Conservation (phyloP, 2,888 invertebrate species). For the Tiliacea citrago region DNA sequence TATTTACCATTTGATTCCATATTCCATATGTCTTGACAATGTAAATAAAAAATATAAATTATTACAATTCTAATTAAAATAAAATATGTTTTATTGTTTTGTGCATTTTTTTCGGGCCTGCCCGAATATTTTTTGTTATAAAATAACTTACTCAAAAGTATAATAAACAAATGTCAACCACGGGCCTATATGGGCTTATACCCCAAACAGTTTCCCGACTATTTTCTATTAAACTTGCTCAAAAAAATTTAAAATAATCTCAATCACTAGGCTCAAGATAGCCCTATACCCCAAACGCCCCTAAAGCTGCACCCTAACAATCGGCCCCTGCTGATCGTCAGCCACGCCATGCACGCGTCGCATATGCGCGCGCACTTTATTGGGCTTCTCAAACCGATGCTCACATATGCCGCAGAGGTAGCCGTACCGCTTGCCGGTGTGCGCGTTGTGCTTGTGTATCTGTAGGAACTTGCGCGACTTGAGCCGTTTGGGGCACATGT, state of each 20-base stretch:
- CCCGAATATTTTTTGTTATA: too few species aligned
- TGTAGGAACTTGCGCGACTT: conserved; percentile 87
- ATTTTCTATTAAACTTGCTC: not conserved
- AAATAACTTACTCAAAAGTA: not conserved
- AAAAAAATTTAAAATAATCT: too few species aligned
- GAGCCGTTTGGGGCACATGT: conserved; percentile 85
- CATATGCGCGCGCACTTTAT: conserved; percentile 85
- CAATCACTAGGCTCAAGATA: too few species aligned
- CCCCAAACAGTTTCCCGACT: not conserved
- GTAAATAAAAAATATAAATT: not conserved
- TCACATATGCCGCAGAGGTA: conserved; percentile 84
- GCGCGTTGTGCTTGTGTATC: conserved; percentile 87
- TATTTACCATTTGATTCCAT: not conserved
- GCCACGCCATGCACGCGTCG: conserved; percentile 82
- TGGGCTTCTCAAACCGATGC: conserved; percentile 87
- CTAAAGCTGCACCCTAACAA: conserved; percentile 80
- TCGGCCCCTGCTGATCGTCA: conserved; percentile 80
- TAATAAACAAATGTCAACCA: not conserved
- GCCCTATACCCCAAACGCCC: not conserved
- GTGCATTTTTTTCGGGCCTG: not conserved
- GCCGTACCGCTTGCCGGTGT: conserved; percentile 84
- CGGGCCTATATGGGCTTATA: not conserved
- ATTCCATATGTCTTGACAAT: too few species aligned
- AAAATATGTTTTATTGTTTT: not conserved
- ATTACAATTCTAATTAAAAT: not conserved